A percentile compares a stretch with the other conserved stretches of the same genome.
Conservation (phyloP, 2,888 invertebrate species). For the Cynaeus angustus region DNA sequence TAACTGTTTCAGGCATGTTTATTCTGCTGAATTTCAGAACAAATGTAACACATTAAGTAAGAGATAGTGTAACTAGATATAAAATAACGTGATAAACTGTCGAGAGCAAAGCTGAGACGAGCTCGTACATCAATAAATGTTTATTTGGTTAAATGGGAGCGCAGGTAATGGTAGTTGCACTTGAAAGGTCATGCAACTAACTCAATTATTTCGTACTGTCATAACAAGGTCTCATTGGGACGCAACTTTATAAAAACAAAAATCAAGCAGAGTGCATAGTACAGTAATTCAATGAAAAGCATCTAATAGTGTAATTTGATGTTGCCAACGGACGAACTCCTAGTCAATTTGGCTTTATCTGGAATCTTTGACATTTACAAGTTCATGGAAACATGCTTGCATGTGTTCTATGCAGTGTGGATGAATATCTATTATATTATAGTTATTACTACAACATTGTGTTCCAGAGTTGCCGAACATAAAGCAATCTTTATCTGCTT, state of each 20-base stretch:
- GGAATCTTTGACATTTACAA: too few relatives aligned
- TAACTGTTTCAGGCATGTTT: background rate
- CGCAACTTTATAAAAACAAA: constrained; percentile 6
- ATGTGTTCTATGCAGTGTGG: too few relatives aligned
- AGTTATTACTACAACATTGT: too few relatives aligned
- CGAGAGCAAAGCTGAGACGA: background rate
- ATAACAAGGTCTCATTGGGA: constrained; percentile 10
- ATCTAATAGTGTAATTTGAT: too few relatives aligned
- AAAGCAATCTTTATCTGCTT: too few relatives aligned
- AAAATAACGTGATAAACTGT: background rate
- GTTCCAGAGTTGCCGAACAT: too few relatives aligned
- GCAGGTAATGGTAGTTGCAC: constrained; percentile 10
- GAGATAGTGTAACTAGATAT: background rate
- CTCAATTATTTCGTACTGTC: constrained; percentile 4
- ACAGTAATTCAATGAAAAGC: background rate
- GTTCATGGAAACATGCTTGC: too few relatives aligned
- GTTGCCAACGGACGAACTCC: too few relatives aligned
- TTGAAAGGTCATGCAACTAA: constrained; percentile 22
- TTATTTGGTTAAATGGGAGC: constrained; percentile 11
- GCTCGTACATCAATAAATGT: constrained; percentile 8
- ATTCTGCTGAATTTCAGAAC: background rate
- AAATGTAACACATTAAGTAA: background rate
- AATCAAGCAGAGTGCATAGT: constrained; percentile 3
- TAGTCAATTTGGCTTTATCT: too few relatives aligned
- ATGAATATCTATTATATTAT: too few relatives aligned